Evolutionary conservation across 2,113 vertebrate species (phyloP).

Genomic region (Carlito syrichta): DNA sequence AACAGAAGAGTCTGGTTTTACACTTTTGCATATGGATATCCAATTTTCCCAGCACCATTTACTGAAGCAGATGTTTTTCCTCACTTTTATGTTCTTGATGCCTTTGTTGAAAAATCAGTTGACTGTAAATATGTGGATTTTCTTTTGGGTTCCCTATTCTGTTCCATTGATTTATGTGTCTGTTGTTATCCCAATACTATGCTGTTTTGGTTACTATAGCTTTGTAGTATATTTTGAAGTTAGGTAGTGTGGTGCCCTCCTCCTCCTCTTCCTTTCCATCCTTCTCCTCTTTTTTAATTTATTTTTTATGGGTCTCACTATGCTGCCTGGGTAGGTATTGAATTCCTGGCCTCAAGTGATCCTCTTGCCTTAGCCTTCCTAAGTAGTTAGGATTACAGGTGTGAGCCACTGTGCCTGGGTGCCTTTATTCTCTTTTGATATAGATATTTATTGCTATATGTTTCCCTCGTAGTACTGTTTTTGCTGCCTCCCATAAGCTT

Average conservation of each 20-base stretch:
- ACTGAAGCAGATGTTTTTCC: neutral
- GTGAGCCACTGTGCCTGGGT: too few relatives aligned
- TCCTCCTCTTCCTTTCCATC: neutral
- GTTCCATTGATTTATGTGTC: neutral
- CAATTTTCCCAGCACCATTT: neutral
- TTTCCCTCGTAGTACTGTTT: neutral
- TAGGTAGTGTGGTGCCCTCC: neutral
- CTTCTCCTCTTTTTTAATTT: neutral
- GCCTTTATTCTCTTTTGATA: neutral
- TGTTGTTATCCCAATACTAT: neutral
- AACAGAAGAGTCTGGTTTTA: neutral
- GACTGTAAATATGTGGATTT: neutral
- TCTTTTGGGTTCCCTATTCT: neutral
- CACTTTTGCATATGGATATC: neutral
- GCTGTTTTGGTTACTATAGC: neutral
- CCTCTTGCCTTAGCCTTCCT: neutral
- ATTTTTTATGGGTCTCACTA: neutral
- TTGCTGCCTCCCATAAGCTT: too few relatives aligned
- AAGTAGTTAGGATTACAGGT: too few relatives aligned
- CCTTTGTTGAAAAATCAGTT: neutral
- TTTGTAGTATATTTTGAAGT: neutral
- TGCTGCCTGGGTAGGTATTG: neutral
- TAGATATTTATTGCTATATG: neutral
- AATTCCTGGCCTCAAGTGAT: neutral
- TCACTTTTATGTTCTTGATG: neutral